phyloP scores from a whole-genome alignment of 2,888 invertebrate species.

The Heliconius ismenius region DNA sequence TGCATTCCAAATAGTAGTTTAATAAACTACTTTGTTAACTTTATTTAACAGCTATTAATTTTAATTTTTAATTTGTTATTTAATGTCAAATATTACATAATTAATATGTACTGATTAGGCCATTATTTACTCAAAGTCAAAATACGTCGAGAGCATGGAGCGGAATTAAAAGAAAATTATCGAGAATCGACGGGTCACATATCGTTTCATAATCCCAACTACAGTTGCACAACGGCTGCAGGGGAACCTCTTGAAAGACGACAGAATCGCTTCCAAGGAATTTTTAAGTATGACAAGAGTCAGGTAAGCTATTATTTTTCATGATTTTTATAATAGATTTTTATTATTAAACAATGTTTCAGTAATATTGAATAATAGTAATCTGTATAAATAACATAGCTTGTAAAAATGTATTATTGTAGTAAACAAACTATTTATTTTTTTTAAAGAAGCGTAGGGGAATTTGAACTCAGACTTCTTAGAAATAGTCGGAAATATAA shows the following conservation, averaged over 20 bases:
- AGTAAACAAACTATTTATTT: too few species aligned
- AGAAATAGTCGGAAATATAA: too few species aligned
- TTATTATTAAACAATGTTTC: background rate
- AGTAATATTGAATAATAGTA: too few species aligned
- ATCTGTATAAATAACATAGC: too few species aligned
- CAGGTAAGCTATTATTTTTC: conserved; percentile 75
- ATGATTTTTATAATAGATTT: background rate
- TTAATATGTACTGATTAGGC: conserved; percentile 23
- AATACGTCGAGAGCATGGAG: conserved; percentile 50
- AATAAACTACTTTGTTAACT: background rate
- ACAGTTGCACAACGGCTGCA: conserved; percentile 83
- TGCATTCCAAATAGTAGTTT: background rate
- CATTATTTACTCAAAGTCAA: conserved; percentile 50
- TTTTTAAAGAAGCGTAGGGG: too few species aligned
- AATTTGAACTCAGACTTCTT: too few species aligned
- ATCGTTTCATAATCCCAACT: conserved; percentile 95
- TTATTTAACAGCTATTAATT: background rate
- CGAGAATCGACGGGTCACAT: conserved; percentile 85
- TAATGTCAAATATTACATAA: background rate
- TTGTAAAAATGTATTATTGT: too few species aligned
- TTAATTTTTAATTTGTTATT: background rate
- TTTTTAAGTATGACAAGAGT: conserved; percentile 90
- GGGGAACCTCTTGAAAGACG: conserved; percentile 64
- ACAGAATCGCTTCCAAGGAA: conserved; percentile 75
- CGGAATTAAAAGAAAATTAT: conserved; percentile 69